phyloP scores from a whole-genome alignment of 2,113 vertebrate species.

The Myotis davidii region DNA sequence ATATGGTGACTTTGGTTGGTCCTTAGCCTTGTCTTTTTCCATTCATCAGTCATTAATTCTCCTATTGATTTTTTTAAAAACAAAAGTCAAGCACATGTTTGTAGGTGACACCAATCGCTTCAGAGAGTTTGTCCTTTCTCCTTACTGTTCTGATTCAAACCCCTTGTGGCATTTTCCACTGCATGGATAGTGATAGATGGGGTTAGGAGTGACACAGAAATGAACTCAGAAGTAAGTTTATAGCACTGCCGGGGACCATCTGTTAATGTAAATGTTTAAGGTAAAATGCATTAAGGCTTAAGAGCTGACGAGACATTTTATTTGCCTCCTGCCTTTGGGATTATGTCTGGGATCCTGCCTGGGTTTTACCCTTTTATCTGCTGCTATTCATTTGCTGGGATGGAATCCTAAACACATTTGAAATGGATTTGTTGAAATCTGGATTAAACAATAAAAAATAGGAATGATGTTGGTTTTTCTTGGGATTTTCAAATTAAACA shows the following conservation, averaged over 20 bases:
- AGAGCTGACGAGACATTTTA: conserved; percentile 83
- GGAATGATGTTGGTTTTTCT: neutral
- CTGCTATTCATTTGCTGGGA: neutral
- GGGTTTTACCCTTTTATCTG: conserved; percentile 69
- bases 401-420: neutral
- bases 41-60: conserved; percentile 43
- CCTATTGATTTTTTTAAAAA: conserved; percentile 60
- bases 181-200: conserved; percentile 78
- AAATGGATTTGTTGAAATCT: neutral
- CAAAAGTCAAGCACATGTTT: conserved; percentile 77
- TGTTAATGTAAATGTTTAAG: conserved; percentile 90
- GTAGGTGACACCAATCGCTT: conserved; percentile 78
- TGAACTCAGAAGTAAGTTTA: conserved; percentile 84
- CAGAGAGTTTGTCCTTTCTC: conserved; percentile 64
- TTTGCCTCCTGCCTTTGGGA: conserved; percentile 83
- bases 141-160: conserved; percentile 77
- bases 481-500: neutral
- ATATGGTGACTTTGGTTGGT: neutral
- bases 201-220: conserved; percentile 81
- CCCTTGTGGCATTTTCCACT: conserved; percentile 77
- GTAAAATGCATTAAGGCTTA: conserved; percentile 83
- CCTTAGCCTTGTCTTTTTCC: conserved; percentile 21
- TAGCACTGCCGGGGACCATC: conserved; percentile 85
- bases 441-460: neutral
- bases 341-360: conserved; percentile 73